Evolutionary conservation across 2,797 vertebrate species (phyloP), one percentile per base, ranked within the genome.

Genomic region (Micrastur ruficollis): DNA sequence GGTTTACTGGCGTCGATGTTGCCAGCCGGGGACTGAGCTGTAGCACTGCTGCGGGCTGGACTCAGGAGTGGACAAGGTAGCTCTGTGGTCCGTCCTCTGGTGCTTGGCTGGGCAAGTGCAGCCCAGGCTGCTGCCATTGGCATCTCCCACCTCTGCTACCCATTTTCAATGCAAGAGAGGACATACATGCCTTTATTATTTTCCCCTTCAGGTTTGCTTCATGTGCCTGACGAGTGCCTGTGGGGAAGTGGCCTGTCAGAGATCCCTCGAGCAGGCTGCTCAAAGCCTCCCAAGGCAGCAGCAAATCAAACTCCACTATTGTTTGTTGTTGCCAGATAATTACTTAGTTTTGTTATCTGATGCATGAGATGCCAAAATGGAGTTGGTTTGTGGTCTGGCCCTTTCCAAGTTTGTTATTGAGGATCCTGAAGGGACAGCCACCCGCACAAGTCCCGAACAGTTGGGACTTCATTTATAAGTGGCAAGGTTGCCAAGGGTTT

Each of bases 81-180:
- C 12, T 14, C 10, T 19, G 6, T 12, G 8, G 23, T 73, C 32
- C 3, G 2, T 42, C n/a, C 3, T 16, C 9, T 10, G 16, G 8
- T 0, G 11, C 15, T 23, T 1, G 1, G 25, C 42, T 25, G 27
- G 46, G 23, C 4, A 3, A 15, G 8, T 18, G 34, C 62, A 66
- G 58, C 34, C 27, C 72, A 52, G 14, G 11, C 13, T 1, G 1
- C 5, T 1, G 4, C 40, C 5, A 0, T 1, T n/a, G 49, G 44
- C 17, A n/a, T 46, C 12, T 59, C 21, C 31, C 15, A 0, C 22
- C n/a, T 52, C 38, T 1, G 0, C 44, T 36, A 32, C 52, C 32
- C 5, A 1, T 5, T 87, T 12, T 52, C 47, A 80, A 59, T 8
- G 4, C 0, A 3, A 74, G 70, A 19, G 17, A 80, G 29, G 9